Base-by-base conservation (phyloP, 1,140 invertebrate genomes). In the Drosophila tristis region DNA sequence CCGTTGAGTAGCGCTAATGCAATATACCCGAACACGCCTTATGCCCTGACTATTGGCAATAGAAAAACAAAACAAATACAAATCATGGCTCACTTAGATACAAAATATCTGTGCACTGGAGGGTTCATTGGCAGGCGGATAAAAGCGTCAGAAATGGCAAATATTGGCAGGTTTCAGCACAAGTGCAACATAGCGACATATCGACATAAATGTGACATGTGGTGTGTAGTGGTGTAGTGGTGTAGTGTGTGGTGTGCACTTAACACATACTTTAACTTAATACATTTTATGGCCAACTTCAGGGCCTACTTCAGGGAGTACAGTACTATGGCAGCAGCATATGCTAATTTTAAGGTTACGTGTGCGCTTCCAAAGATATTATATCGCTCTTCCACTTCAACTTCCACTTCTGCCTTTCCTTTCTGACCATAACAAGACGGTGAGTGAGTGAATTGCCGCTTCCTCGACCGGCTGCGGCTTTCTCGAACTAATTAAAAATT, bases 401-500 rank as follows among this genome's bases (percentile, higher is more conserved):
- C n/a, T 8, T 9, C 23, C 2, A 29, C 26, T 11, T 39, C 35
- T 8, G 2, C 26, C 29, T 11, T n/a, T 16, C 5, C 35, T 44
- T 15, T 20, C 20, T 35, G 16, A 39, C 31, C 16, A 55, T 39
- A 39, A 39, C 35, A 11, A 54, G 31, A 11, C 29, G 15, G 16
- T 26, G 23, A 26, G 23, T 11, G 39, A 13, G 23, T 11, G 39
- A 13, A 20, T 42, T 56, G 23, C 23, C 11, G 15, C 39, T 13
- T 8, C 54, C 15, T 25, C 7, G 70, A 20, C 43, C 64, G 65
- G 55, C 64, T 53, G 62, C 50, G 59, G 82, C 64, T 87, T 66
- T 74, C 71, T 68, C 54, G 45, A 63, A 57, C 79, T 90, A 90
- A 90, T 90, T 90, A 90, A 87, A 90, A 90, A 91, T 91, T 90